Evolutionary conservation across 1,140 invertebrate species (phyloP), one percentile per base, ranked within the genome.

Genomic region (Lepidotrigona ventralis): DNA sequence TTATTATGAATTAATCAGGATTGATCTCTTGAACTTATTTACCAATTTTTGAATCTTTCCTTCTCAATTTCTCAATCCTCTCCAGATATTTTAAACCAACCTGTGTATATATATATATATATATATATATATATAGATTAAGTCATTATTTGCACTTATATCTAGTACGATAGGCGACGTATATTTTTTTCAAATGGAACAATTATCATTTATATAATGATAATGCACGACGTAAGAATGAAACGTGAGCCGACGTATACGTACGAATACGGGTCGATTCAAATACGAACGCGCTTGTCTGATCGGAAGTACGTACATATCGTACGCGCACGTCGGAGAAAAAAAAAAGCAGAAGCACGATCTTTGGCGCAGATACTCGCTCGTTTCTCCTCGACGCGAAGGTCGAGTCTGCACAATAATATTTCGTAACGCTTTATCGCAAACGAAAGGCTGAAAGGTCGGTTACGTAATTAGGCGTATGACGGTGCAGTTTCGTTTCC

Each of bases 381-480:
- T 4, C n/a, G 74, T 39, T 51, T 82, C 74, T n/a, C 23, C 66
- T 78, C 54, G 66, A 78, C 54, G 53, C 74, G 81, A 78, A 78
- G 74, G 81, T 77, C 75, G 81, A 51, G 9, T 33, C 39, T 21
- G 64, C 66, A 78, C 74, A 78, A 78, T 60, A 70, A 78, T 74
- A 78, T 78, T 83, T 78, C 81, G 74, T 70, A 70, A 78, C 46
- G 74, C 46, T 83, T 60, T 53, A 70, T 70, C 64, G 78, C 70
- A 83, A 83, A 83, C 81, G 53, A 69, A 53, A 69, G 64, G 46
- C 75, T 70, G 70, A 78, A 70, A 83, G 74, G 75, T 70, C 63
- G 74, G 46, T 83, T 83, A 83, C 54, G 54, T 70, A 83, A 78
- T 63, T 21, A n/a, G 9, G 5, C 26, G 64, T 78, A 15, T 58